Evolutionary conservation across 2,888 invertebrate genomes (phyloP).

Genomic region (Andrena minutula): DNA sequence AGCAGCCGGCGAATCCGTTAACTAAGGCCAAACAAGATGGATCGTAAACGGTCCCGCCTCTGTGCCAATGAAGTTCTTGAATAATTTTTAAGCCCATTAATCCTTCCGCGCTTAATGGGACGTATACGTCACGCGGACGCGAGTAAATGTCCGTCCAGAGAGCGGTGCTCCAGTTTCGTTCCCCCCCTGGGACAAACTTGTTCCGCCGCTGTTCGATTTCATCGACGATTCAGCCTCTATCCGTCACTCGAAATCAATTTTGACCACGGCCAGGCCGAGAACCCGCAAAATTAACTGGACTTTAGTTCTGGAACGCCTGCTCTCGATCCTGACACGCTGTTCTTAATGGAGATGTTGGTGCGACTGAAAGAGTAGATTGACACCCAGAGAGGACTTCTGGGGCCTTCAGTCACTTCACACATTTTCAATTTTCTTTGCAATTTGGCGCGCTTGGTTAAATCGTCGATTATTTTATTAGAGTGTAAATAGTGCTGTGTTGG

Average conservation of each 20-base stretch:
- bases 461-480: too few species aligned
- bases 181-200: conserved; percentile 19
- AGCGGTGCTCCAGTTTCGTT: conserved; percentile 23
- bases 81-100: conserved; percentile 26
- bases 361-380: too few species aligned
- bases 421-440: too few species aligned
- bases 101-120: conserved; percentile 16
- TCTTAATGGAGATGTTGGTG: too few species aligned
- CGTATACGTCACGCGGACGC: conserved; percentile 25
- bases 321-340: too few species aligned
- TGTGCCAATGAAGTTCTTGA: conserved; percentile 18
- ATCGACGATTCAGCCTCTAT: conserved; percentile 3
- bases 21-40: conserved; percentile 12
- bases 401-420: too few species aligned
- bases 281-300: conserved; percentile 1
- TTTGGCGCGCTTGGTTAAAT: too few species aligned
- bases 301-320: too few species aligned
- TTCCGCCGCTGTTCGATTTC: conserved; percentile 9
- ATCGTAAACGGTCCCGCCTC: conserved; percentile 4
- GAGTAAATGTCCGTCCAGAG: conserved; percentile 25
- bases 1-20: conserved; percentile 2
- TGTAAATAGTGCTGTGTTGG: too few species aligned
- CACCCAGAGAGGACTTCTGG: too few species aligned
- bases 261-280: not conserved
- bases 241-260: conserved; percentile 12